These are phyloP conservation scores for Drosophila seguyi DNA, from an alignment of 1,140 invertebrate genomes.

Conservation along the genomic window DNA sequence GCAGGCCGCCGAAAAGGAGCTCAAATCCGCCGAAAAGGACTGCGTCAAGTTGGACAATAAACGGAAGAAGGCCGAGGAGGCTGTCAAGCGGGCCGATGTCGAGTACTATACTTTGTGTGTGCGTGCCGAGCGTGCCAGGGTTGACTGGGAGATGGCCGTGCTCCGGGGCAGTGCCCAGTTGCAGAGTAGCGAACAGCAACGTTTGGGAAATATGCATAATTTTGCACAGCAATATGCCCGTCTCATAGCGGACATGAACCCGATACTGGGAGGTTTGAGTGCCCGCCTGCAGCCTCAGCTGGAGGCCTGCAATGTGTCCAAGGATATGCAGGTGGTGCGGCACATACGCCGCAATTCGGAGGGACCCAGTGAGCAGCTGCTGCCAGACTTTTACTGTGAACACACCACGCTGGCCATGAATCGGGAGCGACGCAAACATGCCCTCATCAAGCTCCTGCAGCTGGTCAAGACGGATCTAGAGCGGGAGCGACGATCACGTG, in stretches of 20 bases:
- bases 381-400: slow-evolving; percentile 98
- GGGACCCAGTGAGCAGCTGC: slow-evolving; percentile 90
- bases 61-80: slow-evolving; percentile 95
- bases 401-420: slow-evolving; percentile 97
- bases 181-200: slow-evolving; percentile 95
- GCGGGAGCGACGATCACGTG: slow-evolving; percentile 92
- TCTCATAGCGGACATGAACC: slow-evolving; percentile 91
- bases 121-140: slow-evolving; percentile 93
- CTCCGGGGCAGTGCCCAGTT: slow-evolving; percentile 91
- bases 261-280: slow-evolving; percentile 88
- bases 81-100: slow-evolving; percentile 94
- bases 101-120: slow-evolving; percentile 97
- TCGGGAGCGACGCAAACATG: slow-evolving; percentile 93
- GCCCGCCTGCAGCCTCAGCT: slow-evolving; percentile 70
- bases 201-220: slow-evolving; percentile 92
- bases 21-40: slow-evolving; percentile 86
- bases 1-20: slow-evolving; percentile 80
- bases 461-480: slow-evolving; percentile 94
- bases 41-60: slow-evolving; percentile 93
- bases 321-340: slow-evolving; percentile 82
- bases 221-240: slow-evolving; percentile 92
- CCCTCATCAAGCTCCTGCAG: slow-evolving; percentile 92
- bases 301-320: slow-evolving; percentile 80
- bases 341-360: slow-evolving; percentile 85
- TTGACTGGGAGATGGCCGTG: slow-evolving; percentile 96